phyloP scores from a whole-genome alignment of 2,888 invertebrate species.

The Bugulina stolonifera region DNA sequence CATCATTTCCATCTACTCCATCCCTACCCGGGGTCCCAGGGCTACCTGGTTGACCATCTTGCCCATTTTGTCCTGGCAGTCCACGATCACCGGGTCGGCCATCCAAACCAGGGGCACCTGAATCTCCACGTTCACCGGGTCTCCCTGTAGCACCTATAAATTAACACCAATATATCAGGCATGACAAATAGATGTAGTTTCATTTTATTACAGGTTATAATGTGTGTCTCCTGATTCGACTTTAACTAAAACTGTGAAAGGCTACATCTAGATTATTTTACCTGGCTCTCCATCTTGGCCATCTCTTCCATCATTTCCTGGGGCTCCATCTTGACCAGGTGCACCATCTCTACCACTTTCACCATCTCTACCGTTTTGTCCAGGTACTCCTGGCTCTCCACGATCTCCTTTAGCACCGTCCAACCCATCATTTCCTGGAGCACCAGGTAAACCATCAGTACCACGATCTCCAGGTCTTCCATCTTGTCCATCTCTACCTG shows the following conservation, averaged over 20 bases:
- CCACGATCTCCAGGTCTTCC: constrained; percentile 27
- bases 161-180: constrained; percentile 26
- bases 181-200: not conserved
- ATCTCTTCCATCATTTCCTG: constrained; percentile 25
- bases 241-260: too few species aligned
- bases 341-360: constrained; percentile 30
- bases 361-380: constrained; percentile 30
- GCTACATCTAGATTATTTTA: too few species aligned
- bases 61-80: constrained; percentile 29
- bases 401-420: constrained; percentile 12
- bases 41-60: constrained; percentile 29
- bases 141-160: constrained; percentile 25
- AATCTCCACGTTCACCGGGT: constrained; percentile 15
- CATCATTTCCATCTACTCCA: constrained; percentile 28
- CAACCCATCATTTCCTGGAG: constrained; percentile 25
- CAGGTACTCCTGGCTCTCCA: constrained; percentile 31
- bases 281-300: not conserved
- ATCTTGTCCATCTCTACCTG: constrained; percentile 19
- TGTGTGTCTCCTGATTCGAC: constrained; percentile 20
- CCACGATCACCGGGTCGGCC: constrained; percentile 29
- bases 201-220: not conserved
- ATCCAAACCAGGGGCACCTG: constrained; percentile 27
- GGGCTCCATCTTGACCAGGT: constrained; percentile 30
- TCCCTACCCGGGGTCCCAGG: constrained; percentile 30
- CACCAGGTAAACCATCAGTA: constrained; percentile 25